Evolutionary conservation across 35 echinoderm and acorn worm genomes (phyloP), one percentile per base, ranked within the genome.

Genomic region (Lytechinus variegatus): DNA sequence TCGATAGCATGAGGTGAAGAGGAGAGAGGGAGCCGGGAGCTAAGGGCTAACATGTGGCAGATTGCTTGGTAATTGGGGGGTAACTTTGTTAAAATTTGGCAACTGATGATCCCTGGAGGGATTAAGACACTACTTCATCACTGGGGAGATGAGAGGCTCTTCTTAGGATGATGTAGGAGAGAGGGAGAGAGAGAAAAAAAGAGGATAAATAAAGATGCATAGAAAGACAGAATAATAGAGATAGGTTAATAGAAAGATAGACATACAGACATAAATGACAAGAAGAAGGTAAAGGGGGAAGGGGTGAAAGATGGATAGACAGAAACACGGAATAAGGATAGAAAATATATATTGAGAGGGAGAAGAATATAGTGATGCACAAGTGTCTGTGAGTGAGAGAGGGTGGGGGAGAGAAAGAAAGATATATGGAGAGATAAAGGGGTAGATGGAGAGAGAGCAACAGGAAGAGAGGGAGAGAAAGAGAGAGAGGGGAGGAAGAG

Each of bases 31-130:
- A 79, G 66, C 88, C 29, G 5, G 52, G 52, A 90, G 88, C 88
- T 54, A 19, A 10, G 52, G 88, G 88, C 88, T 54, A 79, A 52
- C 88, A 90, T 90, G 88, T 90, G 88, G 88, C 88, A 90, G 88
- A 90, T 54, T 44, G 88, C 3, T 54, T 54, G 28, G 88, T 90
- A 90, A 90, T 90, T 90, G 88, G 29, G 28, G 88, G 29, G 88
- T 90, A 90, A 90, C 88, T 52, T 90, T 28, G 88, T 90, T 90
- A 90, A 10, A 44, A 90, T 54, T 28, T 24, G 88, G 88, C 88
- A 90, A 21, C 88, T 90, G 88, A 90, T 52, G 88, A 90, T 90
- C 28, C 88, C 88, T 90, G 6, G 88, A 54, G 88, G 28, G 88
- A 54, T 52, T 90, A 52, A 33, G 13, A 44, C 27, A 90, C 88